Evolutionary conservation across 1,140 invertebrate species (phyloP).

Genomic region (Tetramorium simillimum): DNA sequence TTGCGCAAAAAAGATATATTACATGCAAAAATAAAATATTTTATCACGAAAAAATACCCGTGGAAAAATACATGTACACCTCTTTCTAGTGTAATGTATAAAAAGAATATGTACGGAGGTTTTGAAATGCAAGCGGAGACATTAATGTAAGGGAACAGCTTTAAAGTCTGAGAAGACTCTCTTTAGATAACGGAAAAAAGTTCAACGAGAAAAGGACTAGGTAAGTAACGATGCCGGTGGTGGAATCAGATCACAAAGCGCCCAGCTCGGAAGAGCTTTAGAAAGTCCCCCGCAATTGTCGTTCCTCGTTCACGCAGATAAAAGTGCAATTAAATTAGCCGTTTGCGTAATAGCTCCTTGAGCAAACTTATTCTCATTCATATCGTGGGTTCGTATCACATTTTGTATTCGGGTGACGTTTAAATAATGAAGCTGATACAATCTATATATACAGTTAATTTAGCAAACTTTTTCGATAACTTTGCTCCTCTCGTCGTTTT

Average conservation of each 20-base stretch:
- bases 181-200: slow-evolving; percentile 26
- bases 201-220: slow-evolving; percentile 23
- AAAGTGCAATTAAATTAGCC: slow-evolving; percentile 64
- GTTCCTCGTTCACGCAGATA: slow-evolving; percentile 35
- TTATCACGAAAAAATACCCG: not conserved
- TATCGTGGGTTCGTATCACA: slow-evolving; percentile 9
- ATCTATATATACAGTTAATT: slow-evolving; percentile 51
- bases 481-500: slow-evolving; percentile 15
- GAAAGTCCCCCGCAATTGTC: slow-evolving; percentile 40
- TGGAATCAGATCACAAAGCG: slow-evolving; percentile 43
- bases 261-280: slow-evolving; percentile 13
- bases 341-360: slow-evolving; percentile 31
- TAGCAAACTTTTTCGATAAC: slow-evolving; percentile 51
- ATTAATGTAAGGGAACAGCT: not conserved
- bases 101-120: not conserved
- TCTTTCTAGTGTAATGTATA: not conserved
- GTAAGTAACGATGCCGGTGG: slow-evolving; percentile 17
- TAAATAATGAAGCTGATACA: not conserved
- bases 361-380: slow-evolving; percentile 39
- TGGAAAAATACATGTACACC: not conserved
- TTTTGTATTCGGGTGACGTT: slow-evolving; percentile 51
- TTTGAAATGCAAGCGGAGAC: not conserved
- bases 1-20: not conserved
- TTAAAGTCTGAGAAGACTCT: slow-evolving; percentile 20
- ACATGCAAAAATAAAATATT: not conserved